Percentiles rank a stretch among this genome's conserved stretches.
Conservation (phyloP, 2,888 invertebrate genomes). For the Pogonocherus hispidulus region DNA sequence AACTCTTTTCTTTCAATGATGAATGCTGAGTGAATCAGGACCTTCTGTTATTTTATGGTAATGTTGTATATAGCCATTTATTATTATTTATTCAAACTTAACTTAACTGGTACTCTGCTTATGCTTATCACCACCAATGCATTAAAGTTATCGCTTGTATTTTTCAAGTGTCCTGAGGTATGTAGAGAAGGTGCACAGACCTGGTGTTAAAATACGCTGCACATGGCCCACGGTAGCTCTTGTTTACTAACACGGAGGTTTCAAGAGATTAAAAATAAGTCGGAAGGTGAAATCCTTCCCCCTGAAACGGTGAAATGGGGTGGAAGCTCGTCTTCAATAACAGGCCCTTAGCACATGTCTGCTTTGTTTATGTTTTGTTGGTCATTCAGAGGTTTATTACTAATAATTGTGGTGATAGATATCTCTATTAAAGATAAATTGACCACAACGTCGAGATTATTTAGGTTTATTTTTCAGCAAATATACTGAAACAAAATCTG, state of each 20-base stretch:
- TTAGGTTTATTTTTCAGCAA: no score
- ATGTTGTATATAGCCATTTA: background rate
- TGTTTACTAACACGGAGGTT: constrained; percentile 44
- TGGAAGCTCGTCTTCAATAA: background rate
- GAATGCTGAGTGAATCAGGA: no score
- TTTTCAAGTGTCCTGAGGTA: background rate
- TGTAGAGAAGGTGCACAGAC: constrained; percentile 20
- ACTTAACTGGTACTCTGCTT: background rate
- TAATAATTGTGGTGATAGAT: no score
- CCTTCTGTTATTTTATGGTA: no score
- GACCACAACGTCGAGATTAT: no score
- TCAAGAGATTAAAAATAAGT: constrained; percentile 43
- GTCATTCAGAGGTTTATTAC: no score
- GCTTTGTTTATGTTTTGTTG: background rate
- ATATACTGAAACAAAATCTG: no score
- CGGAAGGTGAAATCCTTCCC: constrained; percentile 19
- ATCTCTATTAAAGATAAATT: no score
- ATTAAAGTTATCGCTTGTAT: background rate
- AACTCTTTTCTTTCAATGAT: no score
- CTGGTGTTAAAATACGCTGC: constrained; percentile 26
- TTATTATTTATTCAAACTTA: background rate
- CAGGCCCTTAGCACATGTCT: background rate
- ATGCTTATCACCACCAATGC: background rate
- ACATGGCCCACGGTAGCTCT: constrained; percentile 17
- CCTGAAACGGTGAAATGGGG: background rate